phyloP scores from a whole-genome alignment of 2,797 vertebrate genomes.

The Notolabrus celidotus region DNA sequence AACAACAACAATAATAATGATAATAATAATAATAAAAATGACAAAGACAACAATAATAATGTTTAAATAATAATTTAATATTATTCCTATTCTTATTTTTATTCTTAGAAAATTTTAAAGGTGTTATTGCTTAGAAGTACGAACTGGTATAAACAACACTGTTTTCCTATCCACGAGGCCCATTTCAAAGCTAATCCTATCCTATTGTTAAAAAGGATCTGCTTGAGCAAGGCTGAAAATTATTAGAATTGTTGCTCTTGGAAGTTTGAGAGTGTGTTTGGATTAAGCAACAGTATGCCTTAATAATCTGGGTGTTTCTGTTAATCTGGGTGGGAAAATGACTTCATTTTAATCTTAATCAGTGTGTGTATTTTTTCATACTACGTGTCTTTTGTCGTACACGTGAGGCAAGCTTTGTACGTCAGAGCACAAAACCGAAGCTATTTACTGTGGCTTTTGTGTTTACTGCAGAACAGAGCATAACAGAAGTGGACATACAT shows the following conservation, averaged over 20 bases:
- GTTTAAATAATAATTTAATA: too few relatives aligned
- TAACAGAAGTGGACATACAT: not conserved
- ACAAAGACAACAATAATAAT: too few relatives aligned
- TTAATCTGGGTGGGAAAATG: conserved; percentile 60
- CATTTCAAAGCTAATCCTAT: conserved; percentile 23
- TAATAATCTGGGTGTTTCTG: conserved; percentile 39
- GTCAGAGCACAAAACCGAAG: conserved; percentile 29
- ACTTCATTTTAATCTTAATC: conserved; percentile 32
- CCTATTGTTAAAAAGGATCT: too few relatives aligned
- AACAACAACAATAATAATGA: too few relatives aligned
- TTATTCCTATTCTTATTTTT: too few relatives aligned
- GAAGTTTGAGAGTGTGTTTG: conserved; percentile 33
- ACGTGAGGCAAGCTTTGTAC: conserved; percentile 5
- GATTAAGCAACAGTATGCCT: conserved; percentile 25
- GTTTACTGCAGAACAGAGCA: conserved; percentile 5
- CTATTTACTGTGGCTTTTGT: conserved; percentile 24
- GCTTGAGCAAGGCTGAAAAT: conserved; percentile 9
- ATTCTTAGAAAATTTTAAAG: too few relatives aligned
- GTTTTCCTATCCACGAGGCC: conserved; percentile 32
- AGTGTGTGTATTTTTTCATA: not conserved
- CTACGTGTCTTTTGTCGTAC: not conserved
- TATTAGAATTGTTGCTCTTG: conserved; percentile 23
- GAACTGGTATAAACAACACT: conserved; percentile 17
- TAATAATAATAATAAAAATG: too few relatives aligned
- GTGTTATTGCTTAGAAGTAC: too few relatives aligned